Evolutionary conservation across 35 echinoderm and acorn worm genomes (phyloP), one percentile per base, ranked within the genome.

Genomic region (Strongylocentrotus purpuratus): DNA sequence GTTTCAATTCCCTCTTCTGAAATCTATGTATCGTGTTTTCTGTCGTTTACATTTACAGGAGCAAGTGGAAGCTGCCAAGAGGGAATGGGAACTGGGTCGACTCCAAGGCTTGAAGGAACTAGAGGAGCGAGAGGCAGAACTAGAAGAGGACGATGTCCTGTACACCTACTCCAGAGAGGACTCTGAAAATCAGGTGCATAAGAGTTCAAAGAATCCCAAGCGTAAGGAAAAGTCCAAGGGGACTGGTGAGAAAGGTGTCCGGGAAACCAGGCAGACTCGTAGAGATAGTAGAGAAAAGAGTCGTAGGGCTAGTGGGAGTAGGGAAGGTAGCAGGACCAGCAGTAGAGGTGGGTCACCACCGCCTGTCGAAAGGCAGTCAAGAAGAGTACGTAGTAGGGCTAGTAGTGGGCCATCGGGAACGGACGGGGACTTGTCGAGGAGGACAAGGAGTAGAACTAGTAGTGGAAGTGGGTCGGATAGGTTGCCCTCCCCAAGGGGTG

Each of bases 141-240:
- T 98, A 55, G 98, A 98, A 87, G 98, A 98, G 87, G 98, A 99
- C 94, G 98, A 97, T 92, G 96, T 99, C 78, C 95, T 99, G 33
- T 98, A 97, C 86, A 99, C 98, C 20, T 99, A 98, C 85, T 87
- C 90, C 85, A 94, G 95, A 89, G 98, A 97, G 88, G 98, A 99
- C 91, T 94, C 98, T 18, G 94, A 96, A 86, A 99, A 99, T 95
- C 95, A 99, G 98, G 98, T 99, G 98, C 98, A 90, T 98, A 99
- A 98, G 71, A 94, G 46, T 94, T 95, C 95, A 9, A 90, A 65
- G 88, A 91, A 46, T 70, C 17, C 22, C 8, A 97, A 94, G 48
- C 86, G 87, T 58, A 96, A 85, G 59, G 94, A 50, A 33, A 50
- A 17, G 48, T 50, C 15, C 48, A 95, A 94, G 78, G 92, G 86